These are phyloP conservation scores for Apolygus lucorum DNA, from an alignment of 1,140 invertebrate species.

Conservation along the genomic window DNA sequence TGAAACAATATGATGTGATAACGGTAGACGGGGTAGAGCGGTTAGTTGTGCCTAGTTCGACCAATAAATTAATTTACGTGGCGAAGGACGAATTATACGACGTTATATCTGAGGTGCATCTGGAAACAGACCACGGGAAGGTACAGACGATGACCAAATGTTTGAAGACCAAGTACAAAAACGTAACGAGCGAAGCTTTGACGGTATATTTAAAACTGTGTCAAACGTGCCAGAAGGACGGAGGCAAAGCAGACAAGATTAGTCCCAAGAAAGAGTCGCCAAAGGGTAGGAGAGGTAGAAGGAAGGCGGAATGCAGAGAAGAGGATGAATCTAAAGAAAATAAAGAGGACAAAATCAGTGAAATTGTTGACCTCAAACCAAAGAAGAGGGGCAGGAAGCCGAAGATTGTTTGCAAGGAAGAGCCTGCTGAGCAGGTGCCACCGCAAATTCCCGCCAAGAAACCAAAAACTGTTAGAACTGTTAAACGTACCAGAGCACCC, in stretches of 20 bases:
- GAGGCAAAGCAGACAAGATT: neutral
- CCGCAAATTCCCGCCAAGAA: neutral
- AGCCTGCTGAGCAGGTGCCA: neutral
- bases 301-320: neutral
- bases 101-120: neutral
- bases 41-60: neutral
- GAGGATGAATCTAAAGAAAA: conserved; percentile 2
- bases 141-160: conserved; percentile 2
- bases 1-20: neutral
- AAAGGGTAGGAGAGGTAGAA: neutral
- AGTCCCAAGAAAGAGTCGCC: neutral
- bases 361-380: too few relatives aligned
- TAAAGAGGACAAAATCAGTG: neutral
- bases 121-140: neutral
- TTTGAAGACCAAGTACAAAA: conserved; percentile 14
- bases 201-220: neutral
- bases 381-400: neutral
- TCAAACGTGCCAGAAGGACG: neutral
- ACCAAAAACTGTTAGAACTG: neutral
- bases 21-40: neutral
- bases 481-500: neutral
- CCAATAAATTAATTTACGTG: neutral
- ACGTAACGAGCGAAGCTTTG: neutral
- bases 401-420: neutral
- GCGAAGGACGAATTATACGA: conserved; percentile 2